Evolutionary conservation across 2,113 vertebrate species (phyloP).

Genomic region (Lagopus muta): DNA sequence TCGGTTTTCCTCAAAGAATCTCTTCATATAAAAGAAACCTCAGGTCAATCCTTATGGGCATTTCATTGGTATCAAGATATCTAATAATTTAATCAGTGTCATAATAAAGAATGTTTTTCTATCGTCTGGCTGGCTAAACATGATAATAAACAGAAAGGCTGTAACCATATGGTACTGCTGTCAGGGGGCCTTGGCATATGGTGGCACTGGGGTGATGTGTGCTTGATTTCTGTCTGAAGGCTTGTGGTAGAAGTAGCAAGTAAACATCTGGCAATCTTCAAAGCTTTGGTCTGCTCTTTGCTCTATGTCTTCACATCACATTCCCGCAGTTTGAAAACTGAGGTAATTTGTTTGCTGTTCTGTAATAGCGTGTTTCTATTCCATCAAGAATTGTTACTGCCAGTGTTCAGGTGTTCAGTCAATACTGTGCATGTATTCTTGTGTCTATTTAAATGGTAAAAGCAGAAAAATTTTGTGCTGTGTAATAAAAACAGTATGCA

Average conservation of each 20-base stretch:
- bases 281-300: background rate
- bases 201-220: background rate
- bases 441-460: background rate
- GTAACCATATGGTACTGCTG: background rate
- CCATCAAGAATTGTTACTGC: background rate
- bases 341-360: background rate
- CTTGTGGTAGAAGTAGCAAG: background rate
- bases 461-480: background rate
- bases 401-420: background rate
- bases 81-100: background rate
- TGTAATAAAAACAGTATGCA: background rate
- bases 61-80: background rate
- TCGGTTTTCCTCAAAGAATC: background rate
- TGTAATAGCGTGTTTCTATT: background rate
- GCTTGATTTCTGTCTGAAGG: background rate
- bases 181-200: background rate
- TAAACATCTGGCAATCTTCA: background rate
- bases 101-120: constrained; percentile 12
- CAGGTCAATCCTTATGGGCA: constrained; percentile 3
- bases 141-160: background rate
- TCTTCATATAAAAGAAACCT: constrained; percentile 14
- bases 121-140: background rate
- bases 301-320: background rate
- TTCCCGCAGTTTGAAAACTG: background rate
- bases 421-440: background rate